These are phyloP conservation scores for Eremobia ochroleuca DNA, from an alignment of 2,888 invertebrate genomes.

Conservation along the genomic window DNA sequence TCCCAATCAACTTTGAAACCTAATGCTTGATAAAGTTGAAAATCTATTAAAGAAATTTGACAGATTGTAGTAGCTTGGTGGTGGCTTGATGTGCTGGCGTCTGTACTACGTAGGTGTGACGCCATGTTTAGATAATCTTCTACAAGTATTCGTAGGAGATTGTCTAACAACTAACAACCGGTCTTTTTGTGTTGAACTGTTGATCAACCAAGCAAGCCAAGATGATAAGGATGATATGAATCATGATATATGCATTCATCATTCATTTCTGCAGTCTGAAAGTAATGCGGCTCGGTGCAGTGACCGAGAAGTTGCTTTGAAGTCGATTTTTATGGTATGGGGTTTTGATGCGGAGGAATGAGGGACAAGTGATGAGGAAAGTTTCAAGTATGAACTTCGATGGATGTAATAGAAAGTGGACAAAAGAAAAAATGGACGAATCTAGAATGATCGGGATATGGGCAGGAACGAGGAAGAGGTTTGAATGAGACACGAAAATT, in stretches of 20 bases:
- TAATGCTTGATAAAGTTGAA: too few species aligned
- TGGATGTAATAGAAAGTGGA: neutral
- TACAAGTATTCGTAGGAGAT: neutral
- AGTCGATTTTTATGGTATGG: neutral
- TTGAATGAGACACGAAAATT: neutral
- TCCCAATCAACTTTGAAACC: too few species aligned
- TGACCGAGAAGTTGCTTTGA: conserved; percentile 10
- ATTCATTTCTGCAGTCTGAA: conserved; percentile 5
- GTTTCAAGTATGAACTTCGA: neutral
- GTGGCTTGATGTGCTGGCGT: too few species aligned
- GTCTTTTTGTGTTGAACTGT: neutral
- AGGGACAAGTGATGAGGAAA: neutral
- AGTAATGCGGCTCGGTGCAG: neutral
- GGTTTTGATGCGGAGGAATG: neutral
- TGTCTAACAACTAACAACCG: conserved; percentile 5
- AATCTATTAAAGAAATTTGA: too few species aligned
- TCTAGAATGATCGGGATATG: neutral
- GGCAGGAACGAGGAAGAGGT: neutral
- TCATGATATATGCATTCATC: neutral
- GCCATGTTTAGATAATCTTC: neutral
- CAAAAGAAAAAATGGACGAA: neutral
- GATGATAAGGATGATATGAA: neutral
- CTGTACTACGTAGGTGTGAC: neutral
- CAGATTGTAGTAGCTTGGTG: too few species aligned
- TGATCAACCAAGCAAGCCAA: neutral